These are phyloP conservation scores for Eulemur rubriventer DNA, from an alignment of 2,797 vertebrate genomes.

Conservation along the genomic window DNA sequence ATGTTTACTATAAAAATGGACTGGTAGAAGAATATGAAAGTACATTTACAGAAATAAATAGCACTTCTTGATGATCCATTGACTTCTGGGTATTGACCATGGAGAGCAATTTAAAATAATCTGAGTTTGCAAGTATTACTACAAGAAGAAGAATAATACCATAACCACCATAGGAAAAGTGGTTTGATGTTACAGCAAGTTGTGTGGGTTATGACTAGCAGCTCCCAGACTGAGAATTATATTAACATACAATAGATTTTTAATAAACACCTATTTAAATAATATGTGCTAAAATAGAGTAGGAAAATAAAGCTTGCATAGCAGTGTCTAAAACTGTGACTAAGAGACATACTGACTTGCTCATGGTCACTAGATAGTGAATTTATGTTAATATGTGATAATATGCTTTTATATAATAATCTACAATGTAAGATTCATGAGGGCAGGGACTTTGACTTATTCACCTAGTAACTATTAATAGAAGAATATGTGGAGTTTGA, in stretches of 20 bases:
- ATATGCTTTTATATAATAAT: background rate
- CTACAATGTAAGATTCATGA: background rate
- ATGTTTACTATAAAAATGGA: background rate
- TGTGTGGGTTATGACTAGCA: background rate
- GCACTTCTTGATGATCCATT: background rate
- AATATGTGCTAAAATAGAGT: background rate
- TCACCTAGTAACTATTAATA: background rate
- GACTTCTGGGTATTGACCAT: background rate
- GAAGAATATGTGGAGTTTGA: background rate
- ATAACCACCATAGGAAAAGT: background rate
- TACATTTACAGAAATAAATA: slow-evolving; percentile 10
- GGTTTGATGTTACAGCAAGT: background rate
- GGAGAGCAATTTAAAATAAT: background rate
- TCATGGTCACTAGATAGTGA: background rate
- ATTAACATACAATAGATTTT: background rate
- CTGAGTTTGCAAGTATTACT: background rate
- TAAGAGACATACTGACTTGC: background rate
- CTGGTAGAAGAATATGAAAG: background rate
- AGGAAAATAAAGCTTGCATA: background rate
- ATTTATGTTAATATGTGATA: background rate
- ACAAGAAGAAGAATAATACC: background rate
- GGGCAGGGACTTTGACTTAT: background rate
- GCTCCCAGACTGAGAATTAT: background rate
- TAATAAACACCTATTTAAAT: background rate
- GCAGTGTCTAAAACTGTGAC: background rate